Conservation (phyloP, 2,797 vertebrate species). For the Anabacerthia variegaticeps region DNA sequence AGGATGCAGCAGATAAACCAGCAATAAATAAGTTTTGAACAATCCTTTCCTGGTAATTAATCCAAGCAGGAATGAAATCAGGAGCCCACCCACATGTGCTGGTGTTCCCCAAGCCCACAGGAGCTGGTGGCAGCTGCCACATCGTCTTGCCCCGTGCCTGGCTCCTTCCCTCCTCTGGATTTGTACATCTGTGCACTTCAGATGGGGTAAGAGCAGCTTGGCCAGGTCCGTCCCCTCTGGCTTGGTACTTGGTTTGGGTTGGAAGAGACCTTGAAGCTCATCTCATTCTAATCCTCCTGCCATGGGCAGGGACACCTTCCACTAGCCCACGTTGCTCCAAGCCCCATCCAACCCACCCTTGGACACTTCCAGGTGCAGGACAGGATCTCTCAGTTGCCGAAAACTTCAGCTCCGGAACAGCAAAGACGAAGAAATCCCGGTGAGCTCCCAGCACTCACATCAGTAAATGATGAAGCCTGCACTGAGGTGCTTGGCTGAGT, state of each 20-base stretch:
- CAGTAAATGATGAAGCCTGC: fast-evolving
- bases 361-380: background rate
- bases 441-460: background rate
- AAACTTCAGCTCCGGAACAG: background rate
- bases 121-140: background rate
- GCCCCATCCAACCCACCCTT: background rate
- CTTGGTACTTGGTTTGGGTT: background rate
- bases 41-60: background rate
- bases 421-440: fast-evolving
- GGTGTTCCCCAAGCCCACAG: background rate
- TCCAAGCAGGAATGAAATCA: background rate
- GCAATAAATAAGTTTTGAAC: background rate
- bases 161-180: background rate
- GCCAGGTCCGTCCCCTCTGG: background rate
- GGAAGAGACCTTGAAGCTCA: background rate
- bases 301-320: background rate
- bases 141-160: fast-evolving
- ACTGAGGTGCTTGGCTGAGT: background rate
- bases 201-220: fast-evolving
- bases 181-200: background rate
- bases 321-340: background rate
- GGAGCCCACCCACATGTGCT: fast-evolving
- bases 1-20: background rate
- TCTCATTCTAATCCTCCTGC: background rate
- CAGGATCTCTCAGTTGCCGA: background rate